Evolutionary conservation across 2,797 vertebrate genomes (phyloP).

Genomic region (Myripristis murdjan): DNA sequence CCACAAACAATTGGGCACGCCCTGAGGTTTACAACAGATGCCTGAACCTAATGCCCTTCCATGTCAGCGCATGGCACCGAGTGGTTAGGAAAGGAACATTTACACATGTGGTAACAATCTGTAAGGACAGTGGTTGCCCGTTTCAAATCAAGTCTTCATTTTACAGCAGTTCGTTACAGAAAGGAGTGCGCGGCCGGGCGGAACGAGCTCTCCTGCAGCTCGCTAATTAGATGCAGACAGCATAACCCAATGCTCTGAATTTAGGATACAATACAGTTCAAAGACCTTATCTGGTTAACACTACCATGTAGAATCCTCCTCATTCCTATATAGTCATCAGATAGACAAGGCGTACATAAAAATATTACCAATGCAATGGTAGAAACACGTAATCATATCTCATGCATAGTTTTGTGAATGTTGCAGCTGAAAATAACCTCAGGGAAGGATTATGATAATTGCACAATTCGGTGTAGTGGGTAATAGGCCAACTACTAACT

Average conservation of each 20-base stretch:
- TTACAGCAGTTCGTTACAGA: slow-evolving; percentile 52
- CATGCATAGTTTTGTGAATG: background rate
- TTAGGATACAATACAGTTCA: slow-evolving; percentile 27
- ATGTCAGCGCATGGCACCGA: slow-evolving; percentile 32
- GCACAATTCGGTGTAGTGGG: background rate
- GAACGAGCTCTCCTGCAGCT: slow-evolving; percentile 50
- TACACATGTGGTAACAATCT: slow-evolving; percentile 69
- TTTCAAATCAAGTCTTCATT: slow-evolving; percentile 52
- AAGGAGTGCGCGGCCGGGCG: slow-evolving; percentile 19
- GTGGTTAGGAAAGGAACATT: slow-evolving; percentile 55
- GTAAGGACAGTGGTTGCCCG: slow-evolving; percentile 47
- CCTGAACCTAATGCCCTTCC: slow-evolving; percentile 45
- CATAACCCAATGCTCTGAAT: slow-evolving; percentile 45
- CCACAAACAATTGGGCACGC: slow-evolving; percentile 34
- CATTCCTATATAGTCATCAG: background rate
- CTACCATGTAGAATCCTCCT: background rate
- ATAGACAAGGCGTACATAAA: background rate
- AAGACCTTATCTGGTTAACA: slow-evolving; percentile 3
- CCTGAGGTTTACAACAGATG: slow-evolving; percentile 59
- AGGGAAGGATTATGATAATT: background rate
- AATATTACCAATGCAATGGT: background rate
- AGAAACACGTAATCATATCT: background rate
- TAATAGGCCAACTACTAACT: no score
- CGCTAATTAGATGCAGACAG: slow-evolving; percentile 67
- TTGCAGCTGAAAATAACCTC: background rate